Evolutionary conservation across 2,797 vertebrate genomes (phyloP), one percentile per base, ranked within the genome.

Genomic region (Adrianichthys oophorus): DNA sequence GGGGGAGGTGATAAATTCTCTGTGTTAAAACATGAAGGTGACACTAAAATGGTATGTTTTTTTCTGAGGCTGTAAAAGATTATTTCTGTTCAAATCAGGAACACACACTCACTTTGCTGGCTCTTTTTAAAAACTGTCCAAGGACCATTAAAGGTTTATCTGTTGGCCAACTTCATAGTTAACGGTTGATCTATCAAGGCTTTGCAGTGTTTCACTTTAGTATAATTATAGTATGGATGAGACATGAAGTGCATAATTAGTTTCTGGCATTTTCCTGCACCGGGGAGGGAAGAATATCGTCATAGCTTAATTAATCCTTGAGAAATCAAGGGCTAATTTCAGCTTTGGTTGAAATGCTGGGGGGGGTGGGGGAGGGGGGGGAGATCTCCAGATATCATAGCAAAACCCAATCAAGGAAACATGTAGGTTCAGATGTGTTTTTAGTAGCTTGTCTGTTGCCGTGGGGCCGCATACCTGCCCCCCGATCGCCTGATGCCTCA

Each of bases 241-340:
- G 76, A 87, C 81, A 85, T 82, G 79, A 85, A 81, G 82, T 62
- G 41, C 76, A 83, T 88, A 89, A 89, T 90, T 86, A 89, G 83
- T 86, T 85, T 79, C 74, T 87, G 83, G 76, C 81, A 76, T 86
- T 85, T 84, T 60, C 43, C 59, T 63, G 68, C 72, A 72, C 59
- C 52, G 63, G 73, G 78, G 81, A 83, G 48, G 68, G 79, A 75
- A 78, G 77, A 32, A 15, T 84, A 73, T 80, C 58, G 63, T 76
- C 66, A 48, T 62, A 67, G 76, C 73, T 80, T 89, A 86, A 90
- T 89, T 89, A 87, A 79, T 78, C 74, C 79, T 83, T 72, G 60
- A 87, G 74, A 89, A 87, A 87, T 89, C 74, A 84, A 79, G 10
- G 32, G 32, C 32, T 37, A 37, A 37, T 37, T 37, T 37, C 32